These are phyloP conservation scores for Mesochorus sp. DNA, from an alignment of 2,888 invertebrate genomes.

Conservation along the genomic window DNA sequence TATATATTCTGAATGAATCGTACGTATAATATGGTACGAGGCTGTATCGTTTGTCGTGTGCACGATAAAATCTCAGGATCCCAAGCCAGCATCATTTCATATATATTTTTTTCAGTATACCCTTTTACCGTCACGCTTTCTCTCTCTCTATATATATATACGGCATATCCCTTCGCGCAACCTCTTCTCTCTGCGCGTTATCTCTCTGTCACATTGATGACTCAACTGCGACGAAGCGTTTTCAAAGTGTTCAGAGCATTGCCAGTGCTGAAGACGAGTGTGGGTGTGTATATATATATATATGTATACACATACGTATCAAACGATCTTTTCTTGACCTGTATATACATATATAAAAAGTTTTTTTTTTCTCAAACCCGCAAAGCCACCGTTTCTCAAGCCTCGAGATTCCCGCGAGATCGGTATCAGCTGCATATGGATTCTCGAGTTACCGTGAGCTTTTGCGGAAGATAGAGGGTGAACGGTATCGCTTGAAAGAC, in stretches of 20 bases:
- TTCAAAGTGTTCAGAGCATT: constrained; percentile 39
- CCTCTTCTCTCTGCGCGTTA: not conserved
- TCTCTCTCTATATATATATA: too few relatives aligned
- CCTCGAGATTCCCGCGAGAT: constrained; percentile 56
- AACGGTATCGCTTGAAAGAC: constrained; percentile 19
- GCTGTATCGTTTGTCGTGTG: constrained; percentile 49
- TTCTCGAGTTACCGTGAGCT: constrained; percentile 61
- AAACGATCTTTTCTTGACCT: not conserved
- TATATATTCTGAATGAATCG: not conserved
- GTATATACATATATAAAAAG: not conserved
- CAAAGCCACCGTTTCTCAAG: constrained; percentile 38
- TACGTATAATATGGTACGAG: constrained; percentile 14
- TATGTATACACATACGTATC: not conserved
- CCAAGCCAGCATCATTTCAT: constrained; percentile 50
- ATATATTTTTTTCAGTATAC: constrained; percentile 35
- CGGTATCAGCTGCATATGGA: constrained; percentile 56
- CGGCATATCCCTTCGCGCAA: too few relatives aligned
- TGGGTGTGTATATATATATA: constrained; percentile 25
- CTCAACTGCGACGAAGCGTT: constrained; percentile 49
- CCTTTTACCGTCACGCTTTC: constrained; percentile 32
- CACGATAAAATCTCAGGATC: constrained; percentile 56
- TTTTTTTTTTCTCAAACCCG: constrained; percentile 7
- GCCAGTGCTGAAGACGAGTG: constrained; percentile 19
- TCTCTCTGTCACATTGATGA: constrained; percentile 59
- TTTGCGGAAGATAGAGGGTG: constrained; percentile 34